These are phyloP conservation scores for Mycalesis mineus DNA, from an alignment of 2,888 invertebrate genomes.

Conservation along the genomic window DNA sequence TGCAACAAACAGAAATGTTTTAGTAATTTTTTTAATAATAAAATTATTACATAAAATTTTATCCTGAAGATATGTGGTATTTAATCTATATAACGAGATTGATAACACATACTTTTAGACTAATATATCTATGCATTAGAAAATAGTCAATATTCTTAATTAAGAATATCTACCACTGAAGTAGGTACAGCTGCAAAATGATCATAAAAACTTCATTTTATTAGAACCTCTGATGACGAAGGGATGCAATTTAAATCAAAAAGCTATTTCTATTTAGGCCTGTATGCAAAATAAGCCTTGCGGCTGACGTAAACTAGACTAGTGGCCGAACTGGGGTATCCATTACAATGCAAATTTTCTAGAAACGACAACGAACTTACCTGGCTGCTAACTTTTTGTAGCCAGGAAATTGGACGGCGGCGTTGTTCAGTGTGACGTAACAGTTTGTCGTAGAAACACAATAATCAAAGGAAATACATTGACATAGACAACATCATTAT, in stretches of 20 bases:
- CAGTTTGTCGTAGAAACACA: conserved; percentile 14
- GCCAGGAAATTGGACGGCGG: conserved; percentile 58
- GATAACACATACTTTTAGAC: no score
- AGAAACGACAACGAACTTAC: conserved; percentile 61
- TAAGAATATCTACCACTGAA: no score
- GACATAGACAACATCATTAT: no score
- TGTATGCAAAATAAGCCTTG: conserved; percentile 26
- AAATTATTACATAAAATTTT: no score
- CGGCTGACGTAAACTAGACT: conserved; percentile 33
- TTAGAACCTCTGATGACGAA: not conserved
- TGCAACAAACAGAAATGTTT: no score
- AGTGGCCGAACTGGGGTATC: conserved; percentile 50
- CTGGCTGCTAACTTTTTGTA: conserved; percentile 63
- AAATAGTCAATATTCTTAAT: no score
- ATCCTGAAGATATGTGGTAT: no score
- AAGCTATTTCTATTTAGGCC: not conserved
- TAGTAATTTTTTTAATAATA: no score
- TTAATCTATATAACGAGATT: no score
- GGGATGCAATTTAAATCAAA: not conserved
- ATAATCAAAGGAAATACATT: no score
- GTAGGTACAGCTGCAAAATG: no score
- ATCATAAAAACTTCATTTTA: not conserved
- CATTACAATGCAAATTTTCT: conserved; percentile 72
- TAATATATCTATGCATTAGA: no score
- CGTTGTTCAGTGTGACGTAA: conserved; percentile 37